A percentile compares a stretch with the other conserved stretches of the same genome.
These are phyloP conservation scores for Alviniconcha marisindica DNA, from an alignment of 1,140 invertebrate species.

Conservation along the genomic window DNA sequence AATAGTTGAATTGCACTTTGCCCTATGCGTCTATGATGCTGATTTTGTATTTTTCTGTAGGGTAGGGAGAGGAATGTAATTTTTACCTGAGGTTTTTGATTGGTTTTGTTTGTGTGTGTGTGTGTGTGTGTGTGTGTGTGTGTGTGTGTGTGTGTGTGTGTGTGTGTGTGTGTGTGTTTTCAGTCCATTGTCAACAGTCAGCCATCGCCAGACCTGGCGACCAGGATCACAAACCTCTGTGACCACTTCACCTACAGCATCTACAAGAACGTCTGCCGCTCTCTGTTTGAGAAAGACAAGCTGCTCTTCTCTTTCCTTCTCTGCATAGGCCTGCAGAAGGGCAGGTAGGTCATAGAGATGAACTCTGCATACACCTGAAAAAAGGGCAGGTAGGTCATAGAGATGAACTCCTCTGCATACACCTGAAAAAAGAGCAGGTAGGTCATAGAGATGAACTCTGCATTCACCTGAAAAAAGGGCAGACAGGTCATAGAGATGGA, in stretches of 20 bases:
- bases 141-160: slow-evolving; percentile 25
- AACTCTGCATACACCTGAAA: too few relatives aligned
- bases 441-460: too few relatives aligned
- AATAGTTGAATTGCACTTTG: too few relatives aligned
- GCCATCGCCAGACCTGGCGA: slow-evolving; percentile 63
- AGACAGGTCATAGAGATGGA: too few relatives aligned
- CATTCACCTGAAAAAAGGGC: too few relatives aligned
- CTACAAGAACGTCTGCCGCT: slow-evolving; percentile 75
- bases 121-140: slow-evolving; percentile 12
- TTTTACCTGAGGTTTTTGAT: too few relatives aligned
- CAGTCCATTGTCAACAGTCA: slow-evolving; percentile 75
- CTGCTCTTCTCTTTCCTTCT: slow-evolving; percentile 76
- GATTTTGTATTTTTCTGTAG: too few relatives aligned
- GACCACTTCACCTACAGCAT: slow-evolving; percentile 75
- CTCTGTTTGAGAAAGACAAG: slow-evolving; percentile 77
- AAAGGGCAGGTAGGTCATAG: not conserved
- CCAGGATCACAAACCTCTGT: slow-evolving; percentile 72
- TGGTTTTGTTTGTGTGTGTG: slow-evolving; percentile 20
- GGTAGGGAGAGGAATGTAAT: too few relatives aligned
- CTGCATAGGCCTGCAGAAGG: slow-evolving; percentile 72
- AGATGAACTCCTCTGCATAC: not conserved
- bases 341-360: slow-evolving; percentile 64
- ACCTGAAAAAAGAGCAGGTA: too few relatives aligned
- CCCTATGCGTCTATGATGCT: too few relatives aligned
- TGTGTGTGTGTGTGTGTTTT: slow-evolving; percentile 47